phyloP scores from a whole-genome alignment of 2,113 vertebrate genomes.

The Helogale parvula region DNA sequence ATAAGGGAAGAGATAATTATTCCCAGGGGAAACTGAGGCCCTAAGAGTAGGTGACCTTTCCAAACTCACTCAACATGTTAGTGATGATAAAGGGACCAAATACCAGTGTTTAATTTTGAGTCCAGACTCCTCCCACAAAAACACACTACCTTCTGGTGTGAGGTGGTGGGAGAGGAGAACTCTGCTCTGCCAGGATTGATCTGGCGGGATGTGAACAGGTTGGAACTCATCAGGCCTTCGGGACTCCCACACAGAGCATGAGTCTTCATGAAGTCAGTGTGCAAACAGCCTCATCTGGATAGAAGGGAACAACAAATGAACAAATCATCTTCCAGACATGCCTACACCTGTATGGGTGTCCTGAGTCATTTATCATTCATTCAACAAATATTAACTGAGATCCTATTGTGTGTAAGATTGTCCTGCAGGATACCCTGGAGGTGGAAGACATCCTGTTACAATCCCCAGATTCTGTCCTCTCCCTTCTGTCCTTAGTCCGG shows the following conservation, averaged over 20 bases:
- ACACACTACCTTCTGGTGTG: not conserved
- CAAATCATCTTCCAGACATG: not conserved
- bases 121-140: not conserved
- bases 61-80: constrained; percentile 4
- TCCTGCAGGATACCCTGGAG: not conserved
- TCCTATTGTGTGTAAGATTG: not conserved
- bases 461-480: not conserved
- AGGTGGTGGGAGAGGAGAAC: not conserved
- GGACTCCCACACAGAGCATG: not conserved
- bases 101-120: not conserved
- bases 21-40: not conserved
- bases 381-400: not conserved
- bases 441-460: not conserved
- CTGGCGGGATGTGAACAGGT: not conserved
- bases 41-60: not conserved
- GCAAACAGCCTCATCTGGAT: not conserved
- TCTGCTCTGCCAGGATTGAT: not conserved
- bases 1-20: not conserved
- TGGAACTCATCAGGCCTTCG: not conserved
- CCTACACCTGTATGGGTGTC: not conserved
- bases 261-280: not conserved
- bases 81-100: not conserved
- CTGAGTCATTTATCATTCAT: not conserved
- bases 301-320: constrained; percentile 5
- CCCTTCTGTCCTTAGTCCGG: not conserved